Conservation (phyloP, 92 coral and sea anemone species). For the Parazoanthus darwini region DNA sequence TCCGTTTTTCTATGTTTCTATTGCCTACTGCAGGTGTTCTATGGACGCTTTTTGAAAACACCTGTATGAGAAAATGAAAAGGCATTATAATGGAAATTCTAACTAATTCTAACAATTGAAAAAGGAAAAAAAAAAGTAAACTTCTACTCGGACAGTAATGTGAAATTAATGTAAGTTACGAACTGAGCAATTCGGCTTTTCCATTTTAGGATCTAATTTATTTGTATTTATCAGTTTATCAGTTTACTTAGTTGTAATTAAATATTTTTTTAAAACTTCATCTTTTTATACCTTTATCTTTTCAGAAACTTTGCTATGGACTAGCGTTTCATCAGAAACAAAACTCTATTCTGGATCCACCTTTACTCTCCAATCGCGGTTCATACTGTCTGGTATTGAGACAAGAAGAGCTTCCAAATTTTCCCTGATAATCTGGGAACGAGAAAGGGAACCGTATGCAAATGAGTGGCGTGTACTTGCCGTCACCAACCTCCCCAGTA, state of each 20-base stretch:
- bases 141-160: not conserved
- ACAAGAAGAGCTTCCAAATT: constrained; percentile 48
- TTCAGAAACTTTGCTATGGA: constrained; percentile 48
- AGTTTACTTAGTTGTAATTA: no score
- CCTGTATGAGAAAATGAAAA: not conserved
- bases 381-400: constrained; percentile 52
- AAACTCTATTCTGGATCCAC: constrained; percentile 47
- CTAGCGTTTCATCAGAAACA: constrained; percentile 23
- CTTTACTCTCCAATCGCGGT: constrained; percentile 58
- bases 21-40: not conserved
- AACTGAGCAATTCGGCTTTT: no score
- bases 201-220: no score
- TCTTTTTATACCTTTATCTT: not conserved
- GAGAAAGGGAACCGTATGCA: constrained; percentile 64
- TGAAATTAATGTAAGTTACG: no score
- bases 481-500: constrained; percentile 45
- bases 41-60: not conserved
- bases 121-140: no score
- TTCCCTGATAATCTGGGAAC: constrained; percentile 65
- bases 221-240: no score
- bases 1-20: not conserved
- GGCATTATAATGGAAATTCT: not conserved
- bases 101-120: not conserved
- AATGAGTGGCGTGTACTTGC: constrained; percentile 70
- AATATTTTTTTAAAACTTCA: no score